A percentile compares a stretch with the other conserved stretches of the same genome.
phyloP scores from a whole-genome alignment of 1,140 invertebrate species.

The Drosophila orena region DNA sequence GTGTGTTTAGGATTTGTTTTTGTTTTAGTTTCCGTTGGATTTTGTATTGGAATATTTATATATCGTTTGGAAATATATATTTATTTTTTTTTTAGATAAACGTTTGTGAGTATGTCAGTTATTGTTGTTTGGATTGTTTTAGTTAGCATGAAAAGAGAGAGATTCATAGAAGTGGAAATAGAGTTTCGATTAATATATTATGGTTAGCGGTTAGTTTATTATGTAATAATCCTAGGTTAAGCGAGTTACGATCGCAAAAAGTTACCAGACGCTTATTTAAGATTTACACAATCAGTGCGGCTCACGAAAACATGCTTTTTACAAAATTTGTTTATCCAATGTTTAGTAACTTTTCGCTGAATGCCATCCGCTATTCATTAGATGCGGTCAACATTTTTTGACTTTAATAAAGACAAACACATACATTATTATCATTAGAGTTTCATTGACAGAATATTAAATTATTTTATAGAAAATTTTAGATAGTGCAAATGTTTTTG shows the following conservation, averaged over 20 bases:
- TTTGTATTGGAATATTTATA: slow-evolving; percentile 21
- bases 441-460: slow-evolving; percentile 40
- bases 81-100: slow-evolving; percentile 45
- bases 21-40: slow-evolving; percentile 9
- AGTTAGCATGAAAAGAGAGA: slow-evolving; percentile 79
- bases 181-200: slow-evolving; percentile 72
- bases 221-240: slow-evolving; percentile 57
- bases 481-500: slow-evolving; percentile 40
- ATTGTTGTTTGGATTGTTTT: slow-evolving; percentile 29
- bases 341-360: slow-evolving; percentile 71
- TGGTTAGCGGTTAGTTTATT: slow-evolving; percentile 72
- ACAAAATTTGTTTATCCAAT: slow-evolving; percentile 1
- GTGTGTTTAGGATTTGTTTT: slow-evolving; percentile 29
- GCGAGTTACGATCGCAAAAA: slow-evolving; percentile 70
- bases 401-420: slow-evolving; percentile 65
- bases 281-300: slow-evolving; percentile 28
- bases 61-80: not conserved
- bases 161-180: slow-evolving; percentile 79
- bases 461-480: slow-evolving; percentile 38
- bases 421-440: slow-evolving; percentile 62
- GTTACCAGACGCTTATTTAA: slow-evolving; percentile 54
- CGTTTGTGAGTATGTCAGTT: slow-evolving; percentile 43
- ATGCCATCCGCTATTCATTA: slow-evolving; percentile 20
- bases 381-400: slow-evolving; percentile 14
- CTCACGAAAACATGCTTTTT: slow-evolving; percentile 26